Base-by-base conservation (phyloP, 2,113 vertebrate genomes). In the Megaleporinus macrocephalus region DNA sequence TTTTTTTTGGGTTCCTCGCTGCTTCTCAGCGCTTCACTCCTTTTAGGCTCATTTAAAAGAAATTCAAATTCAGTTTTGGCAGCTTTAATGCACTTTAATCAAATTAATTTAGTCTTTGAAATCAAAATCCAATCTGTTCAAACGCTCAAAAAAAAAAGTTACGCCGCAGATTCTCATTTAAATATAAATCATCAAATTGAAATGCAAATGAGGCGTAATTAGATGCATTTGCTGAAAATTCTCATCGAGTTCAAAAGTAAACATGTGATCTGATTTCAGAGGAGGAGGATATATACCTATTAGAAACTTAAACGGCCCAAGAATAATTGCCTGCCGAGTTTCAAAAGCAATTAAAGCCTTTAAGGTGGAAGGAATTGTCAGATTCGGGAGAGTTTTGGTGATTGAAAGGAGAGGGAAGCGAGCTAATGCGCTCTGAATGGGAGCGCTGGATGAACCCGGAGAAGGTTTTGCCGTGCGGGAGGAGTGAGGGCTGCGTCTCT, bases 51-150 rank as follows among this genome's bases (percentile, higher is more conserved):
- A 71, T 82, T 85, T 73, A 83, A 73, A 84, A 84, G 73, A 78
- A 73, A 76, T 77, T 84, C 36, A 62, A 59, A 83, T 77, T 73
- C 70, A 33, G 53, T 57, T 83, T 73, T 71, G 55, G 75, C 84
- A 84, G 57, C 76, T 83, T 83, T 87, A 57, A 69, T 68, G 73
- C 65, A 77, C 75, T 89, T 83, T 81, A 87, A 89, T 87, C 81
- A 80, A 80, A 86, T 87, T 65, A 85, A 86, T 85, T 85, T 84
- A n/a, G 41, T 53, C 85, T 90, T 84, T 80, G 84, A 87, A 86
- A 88, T 88, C 66, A 78, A 86, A 89, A 81, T 70, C 77, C 63
- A 79, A 84, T 87, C 85, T 84, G 79, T 81, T 88, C 74, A 82
- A 85, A 84, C 33, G n/a, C 22, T 41, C 27, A n/a, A 13, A 77